Percentiles rank a stretch among this genome's conserved stretches.
Evolutionary conservation across 2,888 invertebrate genomes (phyloP).

Genomic region (Lasiommata megera): DNA sequence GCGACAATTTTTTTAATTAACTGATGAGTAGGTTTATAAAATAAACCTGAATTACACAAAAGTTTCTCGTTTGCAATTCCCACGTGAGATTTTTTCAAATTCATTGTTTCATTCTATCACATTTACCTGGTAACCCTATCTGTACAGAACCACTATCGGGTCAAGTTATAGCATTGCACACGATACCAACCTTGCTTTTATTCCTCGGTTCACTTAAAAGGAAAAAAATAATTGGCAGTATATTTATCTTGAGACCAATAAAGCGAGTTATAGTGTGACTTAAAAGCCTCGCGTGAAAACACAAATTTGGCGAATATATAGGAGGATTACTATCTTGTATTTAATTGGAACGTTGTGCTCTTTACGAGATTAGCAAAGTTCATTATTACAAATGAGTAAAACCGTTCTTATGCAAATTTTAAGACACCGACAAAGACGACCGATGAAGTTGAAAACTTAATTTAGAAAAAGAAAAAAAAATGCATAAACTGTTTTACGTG

Average conservation of each 20-base stretch:
- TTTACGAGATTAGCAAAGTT: neutral
- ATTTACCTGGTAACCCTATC: neutral
- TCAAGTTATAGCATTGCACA: slow-evolving; percentile 21
- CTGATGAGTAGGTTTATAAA: no score
- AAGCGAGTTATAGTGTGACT: neutral
- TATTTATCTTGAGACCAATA: slow-evolving; percentile 3
- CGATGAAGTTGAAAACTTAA: neutral
- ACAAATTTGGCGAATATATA: neutral
- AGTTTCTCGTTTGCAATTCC: no score
- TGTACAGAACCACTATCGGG: slow-evolving; percentile 20
- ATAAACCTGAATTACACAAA: no score
- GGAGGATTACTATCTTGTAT: neutral
- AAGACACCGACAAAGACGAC: no score
- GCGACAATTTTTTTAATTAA: no score
- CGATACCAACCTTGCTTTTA: slow-evolving; percentile 16
- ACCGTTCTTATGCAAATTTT: neutral
- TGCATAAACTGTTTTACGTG: no score
- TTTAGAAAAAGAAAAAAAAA: no score
- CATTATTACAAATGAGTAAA: neutral
- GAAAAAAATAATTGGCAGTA: slow-evolving; percentile 13
- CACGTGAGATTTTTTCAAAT: no score
- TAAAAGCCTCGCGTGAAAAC: neutral
- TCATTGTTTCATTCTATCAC: no score
- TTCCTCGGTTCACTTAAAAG: slow-evolving; percentile 8
- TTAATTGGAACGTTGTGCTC: neutral